These are phyloP conservation scores for Sphinx pinastri DNA, from an alignment of 2,888 invertebrate species.

Conservation along the genomic window DNA sequence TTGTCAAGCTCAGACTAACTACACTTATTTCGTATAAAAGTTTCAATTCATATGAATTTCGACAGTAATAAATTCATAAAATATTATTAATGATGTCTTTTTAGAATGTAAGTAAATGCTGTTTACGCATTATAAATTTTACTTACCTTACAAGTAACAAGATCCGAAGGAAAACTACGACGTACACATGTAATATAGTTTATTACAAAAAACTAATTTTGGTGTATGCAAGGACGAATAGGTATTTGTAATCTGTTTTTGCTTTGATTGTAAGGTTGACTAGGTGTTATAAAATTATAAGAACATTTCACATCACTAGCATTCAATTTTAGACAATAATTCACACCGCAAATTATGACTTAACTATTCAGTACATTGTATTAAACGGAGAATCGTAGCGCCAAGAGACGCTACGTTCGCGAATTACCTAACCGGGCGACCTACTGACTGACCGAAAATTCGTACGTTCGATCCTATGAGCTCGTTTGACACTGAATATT, in stretches of 20 bases:
- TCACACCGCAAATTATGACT: slow-evolving; percentile 34
- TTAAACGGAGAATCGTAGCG: slow-evolving; percentile 41
- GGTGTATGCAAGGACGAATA: slow-evolving; percentile 52
- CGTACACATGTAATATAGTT: slow-evolving; percentile 61
- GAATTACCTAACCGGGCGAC: slow-evolving; percentile 48
- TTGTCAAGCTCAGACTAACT: neutral
- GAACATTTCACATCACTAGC: slow-evolving; percentile 15
- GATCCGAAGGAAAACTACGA: slow-evolving; percentile 50
- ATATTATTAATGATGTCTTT: neutral
- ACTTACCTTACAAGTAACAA: slow-evolving; percentile 59
- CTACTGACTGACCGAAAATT: slow-evolving; percentile 54
- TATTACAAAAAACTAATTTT: slow-evolving; percentile 59
- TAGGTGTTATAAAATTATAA: slow-evolving; percentile 28
- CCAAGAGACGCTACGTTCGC: slow-evolving; percentile 40
- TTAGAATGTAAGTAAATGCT: neutral
- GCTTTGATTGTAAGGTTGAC: slow-evolving; percentile 26
- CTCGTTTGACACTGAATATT: slow-evolving; percentile 48
- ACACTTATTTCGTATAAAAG: neutral
- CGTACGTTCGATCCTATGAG: slow-evolving; percentile 58
- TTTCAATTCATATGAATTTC: no score
- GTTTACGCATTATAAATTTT: slow-evolving; percentile 12
- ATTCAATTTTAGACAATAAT: slow-evolving; percentile 43
- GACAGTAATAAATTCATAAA: no score
- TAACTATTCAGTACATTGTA: slow-evolving; percentile 50
- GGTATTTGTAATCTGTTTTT: slow-evolving; percentile 36